Conservation (phyloP, 1,140 invertebrate genomes). For the Drosophila pruinosa region DNA sequence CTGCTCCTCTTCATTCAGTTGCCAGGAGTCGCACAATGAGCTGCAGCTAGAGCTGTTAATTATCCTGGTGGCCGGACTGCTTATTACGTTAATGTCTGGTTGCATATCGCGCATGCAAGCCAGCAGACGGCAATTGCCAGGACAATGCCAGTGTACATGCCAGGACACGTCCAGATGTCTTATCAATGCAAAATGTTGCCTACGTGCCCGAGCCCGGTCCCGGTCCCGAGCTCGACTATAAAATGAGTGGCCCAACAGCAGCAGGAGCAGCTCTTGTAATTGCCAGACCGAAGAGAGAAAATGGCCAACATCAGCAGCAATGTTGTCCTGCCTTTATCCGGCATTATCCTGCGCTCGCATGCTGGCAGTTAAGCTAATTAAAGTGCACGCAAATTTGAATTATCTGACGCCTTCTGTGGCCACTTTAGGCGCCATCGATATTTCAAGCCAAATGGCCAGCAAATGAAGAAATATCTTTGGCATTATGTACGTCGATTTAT, state of each 20-base stretch:
- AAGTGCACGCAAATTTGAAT: constrained; percentile 76
- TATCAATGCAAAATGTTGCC: constrained; percentile 48
- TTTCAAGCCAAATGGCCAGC: constrained; percentile 36
- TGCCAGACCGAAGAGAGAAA: constrained; percentile 50
- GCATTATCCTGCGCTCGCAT: background rate
- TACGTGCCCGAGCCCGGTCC: constrained; percentile 54
- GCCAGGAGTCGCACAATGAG: constrained; percentile 8
- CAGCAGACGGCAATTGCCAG: constrained; percentile 60
- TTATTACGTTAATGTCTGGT: constrained; percentile 73
- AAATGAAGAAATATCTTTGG: constrained; percentile 44
- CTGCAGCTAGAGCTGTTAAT: constrained; percentile 63
- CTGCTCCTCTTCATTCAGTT: no score
- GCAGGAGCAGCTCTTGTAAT: constrained; percentile 39
- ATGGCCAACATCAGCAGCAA: constrained; percentile 47
- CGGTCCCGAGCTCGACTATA: constrained; percentile 16
- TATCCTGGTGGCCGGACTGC: constrained; percentile 52
- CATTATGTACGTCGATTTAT: constrained; percentile 34
- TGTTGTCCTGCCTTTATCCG: constrained; percentile 15
- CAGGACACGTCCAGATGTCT: constrained; percentile 35
- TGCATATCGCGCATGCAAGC: constrained; percentile 48
- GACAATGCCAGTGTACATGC: constrained; percentile 33
- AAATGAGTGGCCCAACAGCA: constrained; percentile 12
- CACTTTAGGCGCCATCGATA: constrained; percentile 43
- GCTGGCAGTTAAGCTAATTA: constrained; percentile 64
- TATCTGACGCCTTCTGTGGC: constrained; percentile 48